Evolutionary conservation across 64 coral and sea anemone genomes (phyloP).

Genomic region (Hydrozoanthus tunicans): DNA sequence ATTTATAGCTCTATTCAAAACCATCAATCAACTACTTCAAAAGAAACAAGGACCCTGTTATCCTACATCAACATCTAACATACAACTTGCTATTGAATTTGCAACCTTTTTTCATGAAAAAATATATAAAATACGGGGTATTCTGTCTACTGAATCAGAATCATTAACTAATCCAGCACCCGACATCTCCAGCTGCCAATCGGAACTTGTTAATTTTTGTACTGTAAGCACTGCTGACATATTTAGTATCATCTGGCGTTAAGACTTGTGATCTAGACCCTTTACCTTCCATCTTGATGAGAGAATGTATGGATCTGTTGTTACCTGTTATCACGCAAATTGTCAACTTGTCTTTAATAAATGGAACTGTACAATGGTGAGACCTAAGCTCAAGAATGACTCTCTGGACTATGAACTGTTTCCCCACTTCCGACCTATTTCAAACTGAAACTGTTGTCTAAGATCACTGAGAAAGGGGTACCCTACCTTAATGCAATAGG

Average conservation of each 20-base stretch:
- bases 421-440: constrained; percentile 44
- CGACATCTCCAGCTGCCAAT: not conserved
- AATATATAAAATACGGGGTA: constrained; percentile 29
- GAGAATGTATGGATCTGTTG: constrained; percentile 43
- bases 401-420: constrained; percentile 32
- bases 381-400: constrained; percentile 40
- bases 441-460: constrained; percentile 41
- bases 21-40: constrained; percentile 30
- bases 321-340: constrained; percentile 46
- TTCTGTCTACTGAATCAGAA: constrained; percentile 17
- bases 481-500: constrained; percentile 35
- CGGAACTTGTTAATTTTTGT: constrained; percentile 11
- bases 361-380: constrained; percentile 37
- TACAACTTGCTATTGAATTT: constrained; percentile 53
- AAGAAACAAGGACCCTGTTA: constrained; percentile 23
- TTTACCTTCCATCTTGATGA: constrained; percentile 41
- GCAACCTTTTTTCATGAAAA: constrained; percentile 41
- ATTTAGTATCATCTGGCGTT: constrained; percentile 8
- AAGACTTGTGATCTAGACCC: constrained; percentile 15
- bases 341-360: constrained; percentile 41
- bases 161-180: not conserved
- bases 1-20: not conserved
- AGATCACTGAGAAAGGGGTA: constrained; percentile 12
- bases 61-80: constrained; percentile 31
- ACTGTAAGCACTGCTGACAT: not conserved